Evolutionary conservation across 1,140 invertebrate species (phyloP).

Genomic region (Drosophila cardini): DNA sequence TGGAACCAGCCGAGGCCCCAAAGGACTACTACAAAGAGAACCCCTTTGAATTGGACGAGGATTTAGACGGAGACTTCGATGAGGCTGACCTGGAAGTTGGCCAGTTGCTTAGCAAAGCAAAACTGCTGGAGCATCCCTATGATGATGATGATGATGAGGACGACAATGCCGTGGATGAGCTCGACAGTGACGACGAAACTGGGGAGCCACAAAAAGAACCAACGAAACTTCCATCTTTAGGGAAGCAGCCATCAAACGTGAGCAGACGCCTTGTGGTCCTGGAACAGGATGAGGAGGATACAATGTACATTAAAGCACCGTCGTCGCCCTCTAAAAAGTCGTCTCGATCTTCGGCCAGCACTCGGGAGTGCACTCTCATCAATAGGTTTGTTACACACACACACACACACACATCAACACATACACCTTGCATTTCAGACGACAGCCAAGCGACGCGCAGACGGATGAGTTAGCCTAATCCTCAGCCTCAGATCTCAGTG

Average conservation of each 20-base stretch:
- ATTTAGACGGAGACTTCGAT: background rate
- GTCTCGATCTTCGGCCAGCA: conserved; percentile 6
- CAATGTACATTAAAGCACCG: conserved; percentile 55
- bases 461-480: conserved; percentile 29
- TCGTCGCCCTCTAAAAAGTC: conserved; percentile 7
- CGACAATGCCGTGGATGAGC: background rate
- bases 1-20: conserved; percentile 18
- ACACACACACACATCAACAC: background rate
- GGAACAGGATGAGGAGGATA: conserved; percentile 49
- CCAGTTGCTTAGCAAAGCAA: background rate
- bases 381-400: conserved; percentile 53
- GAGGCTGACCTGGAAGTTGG: conserved; percentile 20
- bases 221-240: conserved; percentile 17
- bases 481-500: conserved; percentile 1
- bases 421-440: conserved; percentile 13
- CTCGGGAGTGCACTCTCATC: background rate
- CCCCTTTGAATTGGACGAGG: conserved; percentile 21
- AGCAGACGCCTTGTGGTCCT: conserved; percentile 49
- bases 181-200: conserved; percentile 17
- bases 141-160: conserved; percentile 4
- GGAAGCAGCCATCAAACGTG: conserved; percentile 23
- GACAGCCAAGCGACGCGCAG: conserved; percentile 62
- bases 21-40: conserved; percentile 29
- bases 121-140: background rate
- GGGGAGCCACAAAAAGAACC: background rate